Base-by-base conservation (phyloP, 2,888 invertebrate genomes). In the Heliconius cydno region DNA sequence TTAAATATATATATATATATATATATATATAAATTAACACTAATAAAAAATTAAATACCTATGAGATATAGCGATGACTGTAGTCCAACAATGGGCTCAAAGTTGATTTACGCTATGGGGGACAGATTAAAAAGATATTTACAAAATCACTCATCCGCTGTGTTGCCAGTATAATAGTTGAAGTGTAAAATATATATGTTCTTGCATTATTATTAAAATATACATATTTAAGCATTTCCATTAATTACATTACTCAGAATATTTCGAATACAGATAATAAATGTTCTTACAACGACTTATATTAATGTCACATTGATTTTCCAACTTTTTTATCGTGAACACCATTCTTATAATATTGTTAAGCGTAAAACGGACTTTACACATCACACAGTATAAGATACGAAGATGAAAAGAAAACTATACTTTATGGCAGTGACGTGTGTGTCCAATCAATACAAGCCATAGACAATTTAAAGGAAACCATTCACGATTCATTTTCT, bases 51-150 rank as follows among this genome's bases (percentile, higher is more conserved):
- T 94, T 94, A 94, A 94, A 94, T 94, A 94, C 93, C 94, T 94
- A 94, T 94, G 94, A 95, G 94, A 94, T 94, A 94, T 91, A 92
- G 88, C 92, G 92, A 93, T 94, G 94, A 94, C 94, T 94, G 87
- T 84, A 89, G 91, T 88, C 92, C 91, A 87, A 86, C 84, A 82
- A 84, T 82, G 86, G 88, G 90, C 90, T 87, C 90, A 87, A 92
- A 89, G 88, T 92, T 92, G 92, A 90, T 94, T 94, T 94, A 93
- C 89, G 89, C 93, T 93, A 94, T 92, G 90, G 92, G 34, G 91
- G 92, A 92, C 90, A 91, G 89, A 89, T 88, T 88, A 86, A 86
- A 83, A 91, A 89, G 87, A 90, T 94, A 94, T 94, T 94, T 94
- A 94, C 94, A 94, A 91, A 93, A 92, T 92, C 91, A 90, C 91